These are phyloP conservation scores for Drosophila multiciliata DNA, from an alignment of 2,888 invertebrate genomes.

Conservation along the genomic window DNA sequence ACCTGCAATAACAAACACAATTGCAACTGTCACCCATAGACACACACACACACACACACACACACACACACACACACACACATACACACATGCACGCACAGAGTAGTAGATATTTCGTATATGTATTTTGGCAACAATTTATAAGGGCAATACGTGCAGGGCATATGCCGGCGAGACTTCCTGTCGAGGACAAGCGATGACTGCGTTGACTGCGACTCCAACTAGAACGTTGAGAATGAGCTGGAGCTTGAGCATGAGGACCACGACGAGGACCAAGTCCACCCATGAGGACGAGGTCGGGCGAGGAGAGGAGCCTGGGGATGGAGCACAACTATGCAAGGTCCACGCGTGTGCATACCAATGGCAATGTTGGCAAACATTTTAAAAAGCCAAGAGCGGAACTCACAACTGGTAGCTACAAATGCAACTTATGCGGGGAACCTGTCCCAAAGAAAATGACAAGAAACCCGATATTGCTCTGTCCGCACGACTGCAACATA, in stretches of 20 bases:
- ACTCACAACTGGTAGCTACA: conserved; percentile 59
- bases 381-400: conserved; percentile 57
- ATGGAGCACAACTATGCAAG: conserved; percentile 70
- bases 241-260: not conserved
- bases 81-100: conserved; percentile 1
- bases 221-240: conserved; percentile 9
- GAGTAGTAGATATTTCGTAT: conserved; percentile 25
- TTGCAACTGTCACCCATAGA: conserved; percentile 44
- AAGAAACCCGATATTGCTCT: conserved; percentile 13
- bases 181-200: conserved; percentile 69
- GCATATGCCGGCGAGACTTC: conserved; percentile 78
- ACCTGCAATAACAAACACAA: conserved; percentile 41
- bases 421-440: conserved; percentile 66
- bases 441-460: conserved; percentile 54
- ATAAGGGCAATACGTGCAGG: conserved; percentile 79
- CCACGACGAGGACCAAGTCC: not conserved
- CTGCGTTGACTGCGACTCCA: conserved; percentile 28
- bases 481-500: not conserved
- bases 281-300: not conserved
- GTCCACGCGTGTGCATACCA: conserved; percentile 81
- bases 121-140: conserved; percentile 75
- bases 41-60: conserved; percentile 38
- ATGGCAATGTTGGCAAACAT: conserved; percentile 78
- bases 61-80: conserved; percentile 32
- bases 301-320: not conserved